A percentile compares a stretch with the other conserved stretches of the same genome.
These are phyloP conservation scores for Belgica antarctica DNA, from an alignment of 2,888 invertebrate genomes.

Conservation along the genomic window DNA sequence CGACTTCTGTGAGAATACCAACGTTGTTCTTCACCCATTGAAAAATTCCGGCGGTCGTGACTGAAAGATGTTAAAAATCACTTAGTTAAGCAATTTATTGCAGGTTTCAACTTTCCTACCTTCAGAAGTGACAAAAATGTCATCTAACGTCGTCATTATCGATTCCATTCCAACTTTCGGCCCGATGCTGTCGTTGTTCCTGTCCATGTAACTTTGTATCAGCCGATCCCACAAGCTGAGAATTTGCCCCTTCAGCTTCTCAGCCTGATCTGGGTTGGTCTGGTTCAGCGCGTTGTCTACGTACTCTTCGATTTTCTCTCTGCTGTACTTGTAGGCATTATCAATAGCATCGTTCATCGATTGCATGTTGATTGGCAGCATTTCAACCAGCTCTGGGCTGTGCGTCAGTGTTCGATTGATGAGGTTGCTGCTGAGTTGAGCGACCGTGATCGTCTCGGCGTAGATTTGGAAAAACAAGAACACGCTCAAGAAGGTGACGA, in stretches of 20 bases:
- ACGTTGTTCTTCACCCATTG: constrained; percentile 87
- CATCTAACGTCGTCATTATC: constrained; percentile 67
- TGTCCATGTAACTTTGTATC: constrained; percentile 88
- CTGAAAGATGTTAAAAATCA: constrained; percentile 52
- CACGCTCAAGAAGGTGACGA: constrained; percentile 73
- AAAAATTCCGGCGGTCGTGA: constrained; percentile 62
- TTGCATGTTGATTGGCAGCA: constrained; percentile 62
- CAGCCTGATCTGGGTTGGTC: constrained; percentile 75
- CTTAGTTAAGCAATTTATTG: constrained; percentile 46
- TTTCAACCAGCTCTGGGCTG: constrained; percentile 79
- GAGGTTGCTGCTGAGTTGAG: constrained; percentile 82
- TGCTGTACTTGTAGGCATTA: constrained; percentile 89
- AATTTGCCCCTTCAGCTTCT: constrained; percentile 81
- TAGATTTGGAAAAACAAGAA: constrained; percentile 77
- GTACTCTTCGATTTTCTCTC: constrained; percentile 84
- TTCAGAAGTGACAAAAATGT: constrained; percentile 75
- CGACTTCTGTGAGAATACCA: constrained; percentile 80
- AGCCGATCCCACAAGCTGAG: constrained; percentile 90
- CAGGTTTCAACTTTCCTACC: constrained; percentile 56
- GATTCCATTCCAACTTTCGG: constrained; percentile 73
- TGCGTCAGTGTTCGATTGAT: constrained; percentile 85
- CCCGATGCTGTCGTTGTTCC: constrained; percentile 61
- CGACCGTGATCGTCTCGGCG: constrained; percentile 87
- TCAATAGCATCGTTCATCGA: constrained; percentile 87
- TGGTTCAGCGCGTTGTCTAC: constrained; percentile 71